Evolutionary conservation across 2,113 vertebrate genomes (phyloP), one percentile per base, ranked within the genome.

Genomic region (Brienomyrus brachyistius): DNA sequence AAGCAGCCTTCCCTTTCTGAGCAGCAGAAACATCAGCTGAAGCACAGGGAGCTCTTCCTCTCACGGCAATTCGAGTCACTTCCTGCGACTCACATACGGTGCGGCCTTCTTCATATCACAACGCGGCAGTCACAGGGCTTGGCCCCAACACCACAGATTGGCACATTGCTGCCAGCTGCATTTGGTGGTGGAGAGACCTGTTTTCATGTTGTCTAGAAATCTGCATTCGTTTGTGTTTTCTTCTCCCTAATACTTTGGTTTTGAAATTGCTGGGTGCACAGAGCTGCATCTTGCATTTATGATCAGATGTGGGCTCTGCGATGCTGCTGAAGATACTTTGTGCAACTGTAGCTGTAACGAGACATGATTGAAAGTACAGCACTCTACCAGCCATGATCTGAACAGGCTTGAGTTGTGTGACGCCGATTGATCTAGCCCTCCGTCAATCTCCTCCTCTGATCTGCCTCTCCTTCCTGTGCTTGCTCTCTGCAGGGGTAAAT

Each of bases 21-120:
- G 88, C 97, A 96, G 92, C 97, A 98, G 93, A 96, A 97, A 88
- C 98, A 98, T 93, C 98, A 98, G 91, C 95, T 98, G 82, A 98
- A 98, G 92, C 98, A 98, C 94, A 96, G 98, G 90, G 98, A 98
- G 91, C 97, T 98, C 66, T 98, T 98, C 91, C 95, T 98, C 54
- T 98, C 98, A 19, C 95, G 98, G 70, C 98, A 98, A 88, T 98
- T 98, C 62, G 98, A 98, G 89, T 98, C 97, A 0, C 94, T 98
- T 88, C 98, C 97, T 1, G 98, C 98, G 5, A 98, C 98, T 88
- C 98, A 98, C 93, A 98, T 98, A 96, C 94, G 98, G 98, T 98
- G 94, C 1, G 40, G 6, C 19, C 87, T 80, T 27, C 35, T 5
- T 40, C 2, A 40, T 43, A 19, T 10, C 35, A 77, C 35, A 2